Conservation (phyloP, 2,797 vertebrate genomes). For the Nannoperca australis region DNA sequence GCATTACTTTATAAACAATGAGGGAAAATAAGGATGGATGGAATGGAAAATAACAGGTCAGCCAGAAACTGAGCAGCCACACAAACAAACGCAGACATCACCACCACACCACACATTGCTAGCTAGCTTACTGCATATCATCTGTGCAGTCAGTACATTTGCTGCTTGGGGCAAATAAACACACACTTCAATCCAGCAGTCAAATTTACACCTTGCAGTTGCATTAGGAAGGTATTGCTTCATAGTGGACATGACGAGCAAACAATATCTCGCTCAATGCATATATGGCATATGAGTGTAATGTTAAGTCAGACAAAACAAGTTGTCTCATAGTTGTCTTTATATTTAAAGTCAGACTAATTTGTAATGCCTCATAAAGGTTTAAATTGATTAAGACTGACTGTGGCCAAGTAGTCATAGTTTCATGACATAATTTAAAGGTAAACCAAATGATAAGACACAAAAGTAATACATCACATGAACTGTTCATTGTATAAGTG, state of each 20-base stretch:
- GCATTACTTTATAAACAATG: no score
- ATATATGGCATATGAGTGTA: neutral
- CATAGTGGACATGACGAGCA: neutral
- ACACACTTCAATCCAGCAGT: neutral
- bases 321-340: constrained; percentile 1
- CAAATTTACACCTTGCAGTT: neutral
- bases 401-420: constrained; percentile 9
- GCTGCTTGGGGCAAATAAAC: neutral
- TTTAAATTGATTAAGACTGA: constrained; percentile 34
- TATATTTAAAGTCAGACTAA: constrained; percentile 36
- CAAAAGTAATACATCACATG: constrained; percentile 41
- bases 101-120: neutral
- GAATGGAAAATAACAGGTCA: neutral
- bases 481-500: constrained; percentile 43
- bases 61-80: neutral
- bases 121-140: neutral
- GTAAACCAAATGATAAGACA: constrained; percentile 38
- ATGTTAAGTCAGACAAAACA: neutral
- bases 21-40: neutral
- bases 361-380: constrained; percentile 17
- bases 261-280: neutral
- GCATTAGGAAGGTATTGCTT: neutral
- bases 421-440: constrained; percentile 25
- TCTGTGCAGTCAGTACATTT: neutral
- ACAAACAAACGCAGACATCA: neutral